Base-by-base conservation (phyloP, 2,113 vertebrate species). In the Brachirus orientalis region DNA sequence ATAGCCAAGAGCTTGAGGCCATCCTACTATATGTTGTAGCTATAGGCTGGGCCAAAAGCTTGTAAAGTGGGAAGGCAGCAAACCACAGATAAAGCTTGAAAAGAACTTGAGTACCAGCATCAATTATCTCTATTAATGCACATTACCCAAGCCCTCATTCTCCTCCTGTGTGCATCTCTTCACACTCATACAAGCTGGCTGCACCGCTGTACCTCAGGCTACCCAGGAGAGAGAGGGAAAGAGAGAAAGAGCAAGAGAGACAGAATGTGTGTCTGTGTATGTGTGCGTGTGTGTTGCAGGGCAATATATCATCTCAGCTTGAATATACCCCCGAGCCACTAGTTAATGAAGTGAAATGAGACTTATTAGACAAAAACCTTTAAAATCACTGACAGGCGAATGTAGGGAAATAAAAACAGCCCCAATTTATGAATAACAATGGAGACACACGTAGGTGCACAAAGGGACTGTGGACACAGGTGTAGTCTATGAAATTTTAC, bases 321-420 rank as follows among this genome's bases (percentile, higher is more conserved):
- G 89, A 92, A 91, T 77, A 82, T 87, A 89, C 86, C 92, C 91
- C 90, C 81, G 85, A 89, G 84, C 86, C 84, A 91, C 85, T 79
- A 89, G 90, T 92, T 93, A 94, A 93, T 94, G 91, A 93, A 90
- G 88, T 90, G 86, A 92, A 93, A 93, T 93, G 85, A 93, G 89
- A 90, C 86, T 92, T 92, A 93, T 94, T 93, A 93, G 90, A 80
- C 78, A 81, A 90, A 90, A 88, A 80, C 66, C 87, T 86, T 92
- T 89, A 90, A 89, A 89, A 83, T 89, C 81, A 89, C 63, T 91
- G 90, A 92, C 89, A 93, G 87, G 89, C 66, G 52, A 88, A 86
- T 20, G 64, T 52, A 38, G 45, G 69, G 69, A 78, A 77, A 87
- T 79, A 75, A 77, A 86, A 79, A 79, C 63, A 35, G 71, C 17